Conservation (phyloP, 64 coral and sea anemone species). For the Hydrozoanthus tunicans region DNA sequence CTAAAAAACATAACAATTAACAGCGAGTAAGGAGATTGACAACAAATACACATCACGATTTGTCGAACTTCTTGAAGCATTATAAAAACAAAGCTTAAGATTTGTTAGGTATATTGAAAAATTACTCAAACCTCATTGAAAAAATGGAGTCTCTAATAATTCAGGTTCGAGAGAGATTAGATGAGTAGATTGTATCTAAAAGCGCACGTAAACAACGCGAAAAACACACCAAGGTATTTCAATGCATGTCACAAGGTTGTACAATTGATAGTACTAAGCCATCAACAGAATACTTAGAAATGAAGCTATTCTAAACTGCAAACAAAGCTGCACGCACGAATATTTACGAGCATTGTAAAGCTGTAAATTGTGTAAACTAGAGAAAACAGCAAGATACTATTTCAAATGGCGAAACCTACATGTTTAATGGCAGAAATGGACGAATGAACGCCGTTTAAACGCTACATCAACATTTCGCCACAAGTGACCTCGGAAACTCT, state of each 20-base stretch:
- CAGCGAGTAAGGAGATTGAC: not conserved
- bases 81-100: constrained; percentile 18
- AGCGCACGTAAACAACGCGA: constrained; percentile 25
- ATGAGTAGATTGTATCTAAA: not conserved
- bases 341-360: not conserved
- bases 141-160: constrained; percentile 7
- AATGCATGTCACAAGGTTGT: not conserved
- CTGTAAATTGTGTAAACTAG: constrained; percentile 3
- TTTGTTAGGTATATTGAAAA: not conserved
- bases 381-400: constrained; percentile 42
- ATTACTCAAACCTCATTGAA: not conserved
- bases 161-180: not conserved
- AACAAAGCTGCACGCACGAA: constrained; percentile 21
- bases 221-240: not conserved
- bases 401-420: constrained; percentile 48
- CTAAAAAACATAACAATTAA: no score
- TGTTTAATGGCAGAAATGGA: constrained; percentile 24
- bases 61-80: constrained; percentile 6
- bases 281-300: constrained; percentile 4
- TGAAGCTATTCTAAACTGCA: constrained; percentile 25
- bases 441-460: constrained; percentile 32
- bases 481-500: not conserved
- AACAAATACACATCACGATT: not conserved
- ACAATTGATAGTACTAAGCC: not conserved
- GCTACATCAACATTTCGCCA: constrained; percentile 30